A percentile compares a stretch with the other conserved stretches of the same genome.
These are phyloP conservation scores for Papilio xuthus DNA, from an alignment of 1,140 invertebrate genomes.

Conservation along the genomic window DNA sequence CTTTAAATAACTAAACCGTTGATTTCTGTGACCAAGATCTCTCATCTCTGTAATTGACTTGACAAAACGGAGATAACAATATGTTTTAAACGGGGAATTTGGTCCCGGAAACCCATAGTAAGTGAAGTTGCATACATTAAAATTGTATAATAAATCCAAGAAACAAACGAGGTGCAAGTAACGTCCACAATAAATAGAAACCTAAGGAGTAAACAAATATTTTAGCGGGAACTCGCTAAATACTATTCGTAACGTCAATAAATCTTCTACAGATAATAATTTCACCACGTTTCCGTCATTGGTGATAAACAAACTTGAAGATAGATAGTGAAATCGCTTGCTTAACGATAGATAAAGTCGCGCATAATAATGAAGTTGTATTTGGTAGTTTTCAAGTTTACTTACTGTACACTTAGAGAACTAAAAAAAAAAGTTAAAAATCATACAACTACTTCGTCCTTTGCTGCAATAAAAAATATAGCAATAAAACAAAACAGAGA, in stretches of 20 bases:
- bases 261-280: slow-evolving; percentile 36
- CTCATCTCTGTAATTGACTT: too few relatives aligned
- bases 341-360: slow-evolving; percentile 24
- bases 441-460: too few relatives aligned
- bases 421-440: too few relatives aligned
- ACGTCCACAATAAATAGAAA: slow-evolving; percentile 8
- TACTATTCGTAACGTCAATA: slow-evolving; percentile 34
- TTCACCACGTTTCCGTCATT: slow-evolving; percentile 33
- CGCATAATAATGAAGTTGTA: slow-evolving; percentile 23
- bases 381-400: background rate
- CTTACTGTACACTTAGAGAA: background rate
- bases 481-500: too few relatives aligned
- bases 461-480: too few relatives aligned
- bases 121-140: too few relatives aligned
- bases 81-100: too few relatives aligned
- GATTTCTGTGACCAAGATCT: too few relatives aligned
- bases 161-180: background rate
- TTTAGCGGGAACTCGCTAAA: slow-evolving; percentile 32
- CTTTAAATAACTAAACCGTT: too few relatives aligned
- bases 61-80: too few relatives aligned
- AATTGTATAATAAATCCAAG: background rate
- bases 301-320: slow-evolving; percentile 32
- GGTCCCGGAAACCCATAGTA: too few relatives aligned
- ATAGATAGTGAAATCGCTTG: slow-evolving; percentile 37
- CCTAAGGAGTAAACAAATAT: slow-evolving; percentile 17